Conservation (phyloP, 2,888 invertebrate species). For the Ormyrus thymus region DNA sequence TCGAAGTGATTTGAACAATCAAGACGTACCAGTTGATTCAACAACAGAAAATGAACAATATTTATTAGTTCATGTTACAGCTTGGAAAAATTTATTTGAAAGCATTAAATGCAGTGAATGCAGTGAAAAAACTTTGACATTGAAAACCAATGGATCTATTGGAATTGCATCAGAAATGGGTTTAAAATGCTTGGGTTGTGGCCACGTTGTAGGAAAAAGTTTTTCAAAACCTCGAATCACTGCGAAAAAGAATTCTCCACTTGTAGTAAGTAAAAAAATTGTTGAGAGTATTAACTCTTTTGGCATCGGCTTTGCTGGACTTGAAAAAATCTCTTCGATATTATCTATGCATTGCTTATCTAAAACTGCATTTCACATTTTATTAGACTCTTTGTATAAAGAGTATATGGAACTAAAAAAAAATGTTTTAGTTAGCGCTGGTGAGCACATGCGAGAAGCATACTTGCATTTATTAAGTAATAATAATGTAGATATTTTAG, state of each 20-base stretch:
- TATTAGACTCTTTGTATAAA: background rate
- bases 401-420: background rate
- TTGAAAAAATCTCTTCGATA: background rate
- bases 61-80: background rate
- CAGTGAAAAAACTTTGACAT: background rate
- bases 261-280: background rate
- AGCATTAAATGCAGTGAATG: background rate
- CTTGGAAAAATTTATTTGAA: background rate
- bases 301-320: conserved; percentile 3
- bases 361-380: background rate
- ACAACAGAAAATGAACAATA: background rate
- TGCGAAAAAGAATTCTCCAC: background rate
- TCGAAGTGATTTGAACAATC: background rate
- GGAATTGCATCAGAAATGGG: background rate
- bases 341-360: conserved; percentile 2
- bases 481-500: background rate
- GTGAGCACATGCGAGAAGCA: background rate
- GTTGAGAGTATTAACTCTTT: background rate
- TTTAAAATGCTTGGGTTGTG: background rate
- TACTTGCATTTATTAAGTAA: background rate
- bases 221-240: background rate
- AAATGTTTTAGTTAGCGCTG: background rate
- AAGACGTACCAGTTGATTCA: background rate
- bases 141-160: background rate
- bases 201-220: background rate